Evolutionary conservation across 2,113 vertebrate genomes (phyloP).

Genomic region (Xenopus laevis): DNA sequence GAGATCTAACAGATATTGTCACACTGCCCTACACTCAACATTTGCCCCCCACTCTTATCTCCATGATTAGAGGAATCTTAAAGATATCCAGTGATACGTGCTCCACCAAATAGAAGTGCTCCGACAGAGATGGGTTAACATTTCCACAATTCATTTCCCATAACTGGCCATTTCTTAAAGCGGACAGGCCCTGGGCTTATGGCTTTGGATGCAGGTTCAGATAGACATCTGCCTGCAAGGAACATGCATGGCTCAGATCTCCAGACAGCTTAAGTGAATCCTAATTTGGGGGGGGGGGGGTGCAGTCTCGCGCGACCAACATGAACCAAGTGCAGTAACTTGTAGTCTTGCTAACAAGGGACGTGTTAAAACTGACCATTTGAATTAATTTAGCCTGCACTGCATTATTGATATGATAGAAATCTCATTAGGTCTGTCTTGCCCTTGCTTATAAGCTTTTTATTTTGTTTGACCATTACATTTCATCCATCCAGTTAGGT

Average conservation of each 20-base stretch:
- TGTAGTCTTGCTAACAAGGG: not conserved
- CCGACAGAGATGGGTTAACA: slow-evolving; percentile 16
- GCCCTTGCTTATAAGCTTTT: not conserved
- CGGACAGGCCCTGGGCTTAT: slow-evolving; percentile 23
- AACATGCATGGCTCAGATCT: slow-evolving; percentile 36
- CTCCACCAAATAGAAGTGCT: slow-evolving; percentile 17
- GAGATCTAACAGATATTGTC: too few species aligned
- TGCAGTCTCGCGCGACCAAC: slow-evolving; percentile 16
- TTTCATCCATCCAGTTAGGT: slow-evolving; percentile 1
- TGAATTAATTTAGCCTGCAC: not conserved
- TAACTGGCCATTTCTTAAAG: slow-evolving; percentile 19
- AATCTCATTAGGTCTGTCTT: not conserved
- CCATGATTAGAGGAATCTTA: too few species aligned
- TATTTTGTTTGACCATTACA: not conserved
- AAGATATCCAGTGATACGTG: slow-evolving; percentile 10
- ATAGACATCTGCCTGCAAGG: slow-evolving; percentile 8
- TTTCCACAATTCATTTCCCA: slow-evolving; percentile 5
- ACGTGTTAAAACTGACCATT: not conserved
- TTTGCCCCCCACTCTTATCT: too few species aligned
- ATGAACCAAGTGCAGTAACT: not conserved
- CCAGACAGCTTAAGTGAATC: slow-evolving; percentile 10
- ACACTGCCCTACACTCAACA: too few species aligned
- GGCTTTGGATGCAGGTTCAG: slow-evolving; percentile 31
- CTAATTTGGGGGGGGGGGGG: slow-evolving; percentile 6
- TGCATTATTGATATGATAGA: not conserved